Evolutionary conservation across 2,888 invertebrate genomes (phyloP).

Genomic region (Drosophila kanekoi): DNA sequence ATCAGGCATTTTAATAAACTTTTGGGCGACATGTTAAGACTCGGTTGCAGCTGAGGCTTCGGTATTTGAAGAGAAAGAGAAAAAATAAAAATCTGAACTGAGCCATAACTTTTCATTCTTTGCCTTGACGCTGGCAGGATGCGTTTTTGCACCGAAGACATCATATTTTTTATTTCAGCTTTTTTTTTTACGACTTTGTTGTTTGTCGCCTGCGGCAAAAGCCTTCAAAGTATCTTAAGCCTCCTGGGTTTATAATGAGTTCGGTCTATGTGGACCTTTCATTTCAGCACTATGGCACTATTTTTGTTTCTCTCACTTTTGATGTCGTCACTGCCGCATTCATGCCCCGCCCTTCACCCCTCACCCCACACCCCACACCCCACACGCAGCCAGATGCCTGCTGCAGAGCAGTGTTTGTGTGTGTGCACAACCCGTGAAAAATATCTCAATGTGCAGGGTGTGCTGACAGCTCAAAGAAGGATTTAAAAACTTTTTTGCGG

Average conservation of each 20-base stretch:
- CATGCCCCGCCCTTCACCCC: neutral
- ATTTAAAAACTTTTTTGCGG: conserved; percentile 55
- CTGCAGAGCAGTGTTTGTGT: conserved; percentile 18
- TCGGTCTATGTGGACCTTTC: conserved; percentile 63
- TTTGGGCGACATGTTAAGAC: conserved; percentile 39
- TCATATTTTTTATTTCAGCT: conserved; percentile 29
- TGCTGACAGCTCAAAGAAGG: conserved; percentile 71
- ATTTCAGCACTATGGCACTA: conserved; percentile 39
- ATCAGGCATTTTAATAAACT: conserved; percentile 53
- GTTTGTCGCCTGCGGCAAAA: conserved; percentile 62
- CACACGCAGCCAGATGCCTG: no score
- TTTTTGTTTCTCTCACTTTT: conserved; percentile 58
- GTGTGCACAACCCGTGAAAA: conserved; percentile 64
- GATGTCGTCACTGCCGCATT: conserved; percentile 62
- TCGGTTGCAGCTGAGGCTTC: conserved; percentile 40
- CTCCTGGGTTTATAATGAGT: conserved; percentile 75
- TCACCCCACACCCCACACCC: no score
- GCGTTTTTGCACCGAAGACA: conserved; percentile 70
- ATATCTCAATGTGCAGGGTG: conserved; percentile 55
- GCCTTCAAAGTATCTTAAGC: conserved; percentile 73
- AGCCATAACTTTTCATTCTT: conserved; percentile 68
- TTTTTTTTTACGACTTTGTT: conserved; percentile 47
- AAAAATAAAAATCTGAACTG: conserved; percentile 17
- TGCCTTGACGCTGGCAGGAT: conserved; percentile 62
- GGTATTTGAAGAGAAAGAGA: conserved; percentile 20